Percentiles rank a stretch among this genome's conserved stretches.
phyloP scores from a whole-genome alignment of 35 echinoderm and acorn worm species.

The Acanthaster planci region DNA sequence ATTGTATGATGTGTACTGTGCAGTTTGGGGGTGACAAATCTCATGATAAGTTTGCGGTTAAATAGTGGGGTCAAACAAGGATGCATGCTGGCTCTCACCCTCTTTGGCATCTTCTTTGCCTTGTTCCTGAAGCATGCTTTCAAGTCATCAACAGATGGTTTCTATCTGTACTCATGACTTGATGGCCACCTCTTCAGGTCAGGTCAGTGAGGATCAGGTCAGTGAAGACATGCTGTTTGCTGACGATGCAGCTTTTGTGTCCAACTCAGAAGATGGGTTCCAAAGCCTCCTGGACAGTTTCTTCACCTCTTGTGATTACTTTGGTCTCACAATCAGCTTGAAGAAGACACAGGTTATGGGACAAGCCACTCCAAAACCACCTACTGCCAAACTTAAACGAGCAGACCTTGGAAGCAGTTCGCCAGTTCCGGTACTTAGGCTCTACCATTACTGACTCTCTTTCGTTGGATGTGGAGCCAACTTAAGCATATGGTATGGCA shows the following conservation, averaged over 20 bases:
- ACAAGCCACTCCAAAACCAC: background rate
- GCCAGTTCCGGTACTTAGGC: conserved; percentile 42
- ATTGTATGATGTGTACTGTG: too few relatives aligned
- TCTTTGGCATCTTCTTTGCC: conserved; percentile 59
- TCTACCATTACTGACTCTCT: too few relatives aligned
- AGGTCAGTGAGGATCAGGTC: conserved; percentile 26
- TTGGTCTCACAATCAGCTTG: conserved; percentile 57
- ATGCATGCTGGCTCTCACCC: too few relatives aligned
- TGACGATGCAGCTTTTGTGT: conserved; percentile 30
- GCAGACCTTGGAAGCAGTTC: background rate
- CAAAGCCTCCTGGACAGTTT: conserved; percentile 41
- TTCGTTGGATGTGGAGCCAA: conserved; percentile 43
- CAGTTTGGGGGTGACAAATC: too few relatives aligned
- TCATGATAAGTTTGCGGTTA: too few relatives aligned
- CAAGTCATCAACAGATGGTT: background rate
- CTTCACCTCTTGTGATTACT: conserved; percentile 39
- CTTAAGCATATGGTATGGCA: conserved; percentile 23
- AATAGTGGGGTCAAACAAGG: too few relatives aligned
- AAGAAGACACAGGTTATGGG: too few relatives aligned
- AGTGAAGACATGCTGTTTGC: conserved; percentile 53
- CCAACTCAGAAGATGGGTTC: conserved; percentile 36
- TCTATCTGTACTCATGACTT: conserved; percentile 41
- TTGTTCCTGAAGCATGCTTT: conserved; percentile 1
- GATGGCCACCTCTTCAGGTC: conserved; percentile 6
- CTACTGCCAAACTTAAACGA: conserved; percentile 27